Base-by-base conservation (phyloP, 2,888 invertebrate genomes). In the Sepioteuthis lessoniana region DNA sequence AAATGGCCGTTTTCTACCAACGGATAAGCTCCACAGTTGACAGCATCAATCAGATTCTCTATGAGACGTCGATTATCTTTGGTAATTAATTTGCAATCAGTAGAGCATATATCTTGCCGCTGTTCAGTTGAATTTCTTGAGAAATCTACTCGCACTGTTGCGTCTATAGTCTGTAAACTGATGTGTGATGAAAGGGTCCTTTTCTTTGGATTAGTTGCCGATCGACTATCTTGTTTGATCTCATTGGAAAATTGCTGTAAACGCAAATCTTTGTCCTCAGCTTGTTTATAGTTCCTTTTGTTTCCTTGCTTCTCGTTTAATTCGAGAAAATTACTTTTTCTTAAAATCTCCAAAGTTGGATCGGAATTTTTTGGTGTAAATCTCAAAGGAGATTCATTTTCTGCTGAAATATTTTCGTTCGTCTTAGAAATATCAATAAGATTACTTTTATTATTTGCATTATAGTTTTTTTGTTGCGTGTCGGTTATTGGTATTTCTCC, bases 11-110 rank as follows among this genome's bases (percentile, higher is more conserved):
- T 91, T 7, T 38, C 42, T 25, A 91, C 21, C 28, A 13, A 10
- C 5, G 91, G 91, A 42, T 21, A 91, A 91, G 19, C 28, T 91
- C 91, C 91, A 28, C 91, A 91, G 91, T 91, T 91, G 28, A 91
- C 42, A 10, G 46, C 28, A 42, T 46, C 46, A 28, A 28, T 16
- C 35, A 91, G 42, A 25, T 38, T 91, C 21, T 91, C 91, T 10
- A 91, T 91, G 91, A 91, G 46, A 31, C 91, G 91, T 21, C 46
- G 28, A n/a, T 42, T 91, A 7, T 46, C 42, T 0, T 16, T 91
- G 91, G 42, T 91, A 38, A 91, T 76, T 16, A 35, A 76, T 76
- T n/a, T 76, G 76, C 76, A 76, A 7, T 19, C 76, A 35, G 4
- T 2, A 4, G n/a, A n/a, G 13, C n/a, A n/a, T n/a, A 76, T 0